These are phyloP conservation scores for Erpetoichthys calabaricus DNA, from an alignment of 2,797 vertebrate genomes.

Conservation along the genomic window DNA sequence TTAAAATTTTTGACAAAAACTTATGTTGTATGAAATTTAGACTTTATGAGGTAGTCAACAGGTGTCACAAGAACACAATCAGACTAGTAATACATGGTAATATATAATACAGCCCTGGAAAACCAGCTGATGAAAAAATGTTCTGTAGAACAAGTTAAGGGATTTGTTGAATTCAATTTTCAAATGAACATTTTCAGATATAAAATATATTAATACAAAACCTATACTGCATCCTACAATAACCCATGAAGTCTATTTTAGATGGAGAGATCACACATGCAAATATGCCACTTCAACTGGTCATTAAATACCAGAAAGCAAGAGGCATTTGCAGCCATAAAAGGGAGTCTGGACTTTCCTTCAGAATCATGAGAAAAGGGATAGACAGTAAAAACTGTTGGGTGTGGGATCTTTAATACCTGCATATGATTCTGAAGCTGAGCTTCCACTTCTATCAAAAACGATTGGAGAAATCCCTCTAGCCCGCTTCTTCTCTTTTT, in stretches of 20 bases:
- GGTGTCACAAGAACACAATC: slow-evolving; percentile 9
- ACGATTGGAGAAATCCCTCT: slow-evolving; percentile 76
- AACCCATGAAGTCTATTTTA: too few species aligned
- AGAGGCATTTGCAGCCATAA: slow-evolving; percentile 6
- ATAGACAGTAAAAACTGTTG: slow-evolving; percentile 10
- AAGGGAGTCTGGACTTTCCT: slow-evolving; percentile 7
- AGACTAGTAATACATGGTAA: background rate
- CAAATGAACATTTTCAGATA: too few species aligned
- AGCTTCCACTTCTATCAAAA: slow-evolving; percentile 81
- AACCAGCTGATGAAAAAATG: too few species aligned
- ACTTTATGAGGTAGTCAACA: slow-evolving; percentile 20
- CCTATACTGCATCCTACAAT: too few species aligned
- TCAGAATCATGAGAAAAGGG: slow-evolving; percentile 9
- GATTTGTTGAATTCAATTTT: too few species aligned
- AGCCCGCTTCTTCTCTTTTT: slow-evolving; percentile 69
- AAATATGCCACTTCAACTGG: background rate
- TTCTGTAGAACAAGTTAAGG: too few species aligned
- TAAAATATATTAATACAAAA: too few species aligned
- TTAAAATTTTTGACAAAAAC: background rate
- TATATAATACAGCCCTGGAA: too few species aligned
- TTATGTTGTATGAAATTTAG: slow-evolving; percentile 19
- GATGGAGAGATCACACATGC: background rate
- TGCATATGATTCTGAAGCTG: slow-evolving; percentile 75
- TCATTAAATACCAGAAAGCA: background rate
- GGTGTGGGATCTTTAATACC: slow-evolving; percentile 45